These are phyloP conservation scores for Zaprionus obscuricornis DNA, from an alignment of 2,888 invertebrate species.

Conservation along the genomic window DNA sequence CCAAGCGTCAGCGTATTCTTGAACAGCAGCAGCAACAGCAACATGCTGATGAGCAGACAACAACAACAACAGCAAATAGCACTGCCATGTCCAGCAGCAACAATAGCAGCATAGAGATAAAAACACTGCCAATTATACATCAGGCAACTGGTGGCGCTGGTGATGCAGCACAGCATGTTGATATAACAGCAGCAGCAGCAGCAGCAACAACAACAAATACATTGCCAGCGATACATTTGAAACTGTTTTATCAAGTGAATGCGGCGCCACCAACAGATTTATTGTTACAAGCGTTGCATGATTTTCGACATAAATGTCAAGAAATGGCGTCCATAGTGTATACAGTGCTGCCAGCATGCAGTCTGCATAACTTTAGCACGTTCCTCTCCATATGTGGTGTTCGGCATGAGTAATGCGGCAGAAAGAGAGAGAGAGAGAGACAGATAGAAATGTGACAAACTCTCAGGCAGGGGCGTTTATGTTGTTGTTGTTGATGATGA, in stretches of 20 bases:
- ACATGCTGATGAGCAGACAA: slow-evolving; percentile 20
- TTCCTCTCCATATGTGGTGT: slow-evolving; percentile 93
- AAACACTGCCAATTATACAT: slow-evolving; percentile 67
- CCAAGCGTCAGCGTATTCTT: slow-evolving; percentile 62
- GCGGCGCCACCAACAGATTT: slow-evolving; percentile 84
- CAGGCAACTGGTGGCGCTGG: slow-evolving; percentile 44
- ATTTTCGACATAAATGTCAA: slow-evolving; percentile 84
- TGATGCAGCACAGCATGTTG: slow-evolving; percentile 28
- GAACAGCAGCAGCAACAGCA: slow-evolving; percentile 46
- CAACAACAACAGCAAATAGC: slow-evolving; percentile 1
- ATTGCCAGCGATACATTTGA: slow-evolving; percentile 88
- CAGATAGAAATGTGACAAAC: slow-evolving; percentile 16
- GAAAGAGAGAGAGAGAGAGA: background rate
- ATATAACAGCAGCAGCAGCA: background rate
- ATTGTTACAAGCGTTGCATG: slow-evolving; percentile 83
- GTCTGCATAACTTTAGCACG: slow-evolving; percentile 91
- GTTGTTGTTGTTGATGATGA: too few species aligned
- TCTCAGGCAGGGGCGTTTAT: too few species aligned
- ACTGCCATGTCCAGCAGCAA: slow-evolving; percentile 29
- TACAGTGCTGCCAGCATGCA: slow-evolving; percentile 91
- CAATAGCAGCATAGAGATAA: slow-evolving; percentile 33
- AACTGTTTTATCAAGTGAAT: slow-evolving; percentile 90
- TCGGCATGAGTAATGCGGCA: slow-evolving; percentile 86
- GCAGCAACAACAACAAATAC: background rate
- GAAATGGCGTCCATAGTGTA: slow-evolving; percentile 86